phyloP scores from a whole-genome alignment of 1,140 invertebrate species.

The Bombus fervidus region DNA sequence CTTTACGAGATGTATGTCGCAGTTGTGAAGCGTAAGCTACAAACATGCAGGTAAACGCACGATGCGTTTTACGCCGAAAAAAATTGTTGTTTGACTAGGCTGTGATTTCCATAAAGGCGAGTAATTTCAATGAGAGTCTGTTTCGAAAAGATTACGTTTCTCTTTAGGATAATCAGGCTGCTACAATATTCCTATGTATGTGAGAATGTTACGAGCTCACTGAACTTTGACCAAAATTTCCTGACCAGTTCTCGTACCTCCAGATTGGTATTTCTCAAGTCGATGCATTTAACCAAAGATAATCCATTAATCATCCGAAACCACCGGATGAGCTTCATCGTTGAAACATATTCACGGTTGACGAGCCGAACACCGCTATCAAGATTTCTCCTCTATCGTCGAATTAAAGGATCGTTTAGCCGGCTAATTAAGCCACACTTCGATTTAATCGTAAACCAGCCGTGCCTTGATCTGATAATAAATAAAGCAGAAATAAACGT shows the following conservation, averaged over 20 bases:
- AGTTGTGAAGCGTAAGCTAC: neutral
- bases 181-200: neutral
- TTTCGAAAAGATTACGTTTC: neutral
- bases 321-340: constrained; percentile 71
- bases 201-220: neutral
- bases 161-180: neutral
- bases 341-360: constrained; percentile 71
- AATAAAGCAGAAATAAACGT: neutral
- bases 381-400: constrained; percentile 58
- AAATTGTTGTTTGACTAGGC: neutral
- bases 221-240: constrained; percentile 9
- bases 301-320: constrained; percentile 73
- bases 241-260: constrained; percentile 16
- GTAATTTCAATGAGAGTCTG: neutral
- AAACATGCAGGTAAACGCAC: neutral
- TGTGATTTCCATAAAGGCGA: neutral
- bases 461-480: no score
- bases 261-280: constrained; percentile 72
- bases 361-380: constrained; percentile 59
- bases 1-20: neutral
- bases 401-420: constrained; percentile 9
- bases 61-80: neutral
- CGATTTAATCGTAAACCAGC: constrained; percentile 7
- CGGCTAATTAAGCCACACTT: constrained; percentile 17
- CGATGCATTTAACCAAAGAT: constrained; percentile 70